Conservation (phyloP, 2,113 vertebrate genomes). For the Sigmodon hispidus region DNA sequence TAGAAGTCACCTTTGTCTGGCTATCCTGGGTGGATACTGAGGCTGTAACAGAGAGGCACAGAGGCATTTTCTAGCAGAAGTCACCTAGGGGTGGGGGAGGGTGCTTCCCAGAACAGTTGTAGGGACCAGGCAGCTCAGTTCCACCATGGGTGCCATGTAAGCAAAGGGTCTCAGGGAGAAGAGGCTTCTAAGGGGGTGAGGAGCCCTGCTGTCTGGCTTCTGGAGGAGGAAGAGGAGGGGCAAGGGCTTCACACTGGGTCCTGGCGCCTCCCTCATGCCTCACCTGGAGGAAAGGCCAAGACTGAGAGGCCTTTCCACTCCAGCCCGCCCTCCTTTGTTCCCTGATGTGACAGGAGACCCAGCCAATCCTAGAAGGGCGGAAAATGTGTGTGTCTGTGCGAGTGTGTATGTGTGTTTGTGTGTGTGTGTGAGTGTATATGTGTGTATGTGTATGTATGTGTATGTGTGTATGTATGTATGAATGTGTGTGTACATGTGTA, state of each 20-base stretch:
- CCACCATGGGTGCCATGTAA: not conserved
- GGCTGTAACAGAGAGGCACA: not conserved
- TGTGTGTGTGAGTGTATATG: not conserved
- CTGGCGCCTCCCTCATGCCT: not conserved
- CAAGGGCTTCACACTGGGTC: rapidly evolving
- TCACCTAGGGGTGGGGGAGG: not conserved
- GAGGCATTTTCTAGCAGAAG: not conserved
- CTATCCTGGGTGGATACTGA: not conserved
- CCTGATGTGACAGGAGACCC: not conserved
- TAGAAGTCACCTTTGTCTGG: not conserved
- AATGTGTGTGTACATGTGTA: not conserved
- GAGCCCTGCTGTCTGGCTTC: not conserved
- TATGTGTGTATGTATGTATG: no score
- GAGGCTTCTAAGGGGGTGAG: not conserved
- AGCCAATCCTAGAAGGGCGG: not conserved
- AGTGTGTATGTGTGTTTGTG: not conserved
- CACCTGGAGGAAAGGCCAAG: not conserved
- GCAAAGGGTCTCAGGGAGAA: not conserved
- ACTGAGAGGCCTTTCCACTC: no score
- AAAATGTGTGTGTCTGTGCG: not conserved
- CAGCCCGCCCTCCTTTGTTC: not conserved
- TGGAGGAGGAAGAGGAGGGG: not conserved
- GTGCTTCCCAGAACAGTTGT: not conserved
- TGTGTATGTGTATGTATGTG: no score
- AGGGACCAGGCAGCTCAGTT: not conserved